Conservation (phyloP, 92 coral and sea anemone genomes). For the Metridium senile region DNA sequence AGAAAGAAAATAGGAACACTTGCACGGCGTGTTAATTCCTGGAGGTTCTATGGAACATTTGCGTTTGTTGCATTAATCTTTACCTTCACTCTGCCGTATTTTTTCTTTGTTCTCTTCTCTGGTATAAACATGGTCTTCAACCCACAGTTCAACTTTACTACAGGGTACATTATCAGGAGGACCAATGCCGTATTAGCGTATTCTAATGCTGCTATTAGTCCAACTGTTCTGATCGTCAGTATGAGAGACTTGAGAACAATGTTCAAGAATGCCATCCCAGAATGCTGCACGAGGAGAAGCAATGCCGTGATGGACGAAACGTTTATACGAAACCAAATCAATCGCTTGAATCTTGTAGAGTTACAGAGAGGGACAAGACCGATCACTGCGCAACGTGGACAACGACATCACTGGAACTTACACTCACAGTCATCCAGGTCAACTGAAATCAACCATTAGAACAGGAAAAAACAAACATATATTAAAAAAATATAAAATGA, state of each 20-base stretch:
- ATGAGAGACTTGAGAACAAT: not conserved
- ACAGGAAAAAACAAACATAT: no score
- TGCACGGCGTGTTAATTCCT: not conserved
- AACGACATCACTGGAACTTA: no score
- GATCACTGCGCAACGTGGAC: no score
- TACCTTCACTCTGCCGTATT: not conserved
- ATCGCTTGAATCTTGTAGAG: not conserved
- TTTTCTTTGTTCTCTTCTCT: not conserved
- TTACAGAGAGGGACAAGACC: no score
- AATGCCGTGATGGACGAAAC: not conserved
- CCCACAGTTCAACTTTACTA: not conserved
- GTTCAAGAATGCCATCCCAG: not conserved
- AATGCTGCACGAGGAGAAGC: not conserved
- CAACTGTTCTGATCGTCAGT: not conserved
- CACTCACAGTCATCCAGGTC: no score
- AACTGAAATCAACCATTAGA: no score
- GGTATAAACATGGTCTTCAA: not conserved
- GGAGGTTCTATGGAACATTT: not conserved
- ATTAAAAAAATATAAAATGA: no score
- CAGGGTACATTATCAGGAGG: not conserved
- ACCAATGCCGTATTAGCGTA: not conserved
- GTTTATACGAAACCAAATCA: not conserved
- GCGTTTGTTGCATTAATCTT: not conserved
- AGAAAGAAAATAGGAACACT: not conserved
- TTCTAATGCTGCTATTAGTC: not conserved